phyloP scores from a whole-genome alignment of 2,888 invertebrate species.

The Temnothorax ravouxi region DNA sequence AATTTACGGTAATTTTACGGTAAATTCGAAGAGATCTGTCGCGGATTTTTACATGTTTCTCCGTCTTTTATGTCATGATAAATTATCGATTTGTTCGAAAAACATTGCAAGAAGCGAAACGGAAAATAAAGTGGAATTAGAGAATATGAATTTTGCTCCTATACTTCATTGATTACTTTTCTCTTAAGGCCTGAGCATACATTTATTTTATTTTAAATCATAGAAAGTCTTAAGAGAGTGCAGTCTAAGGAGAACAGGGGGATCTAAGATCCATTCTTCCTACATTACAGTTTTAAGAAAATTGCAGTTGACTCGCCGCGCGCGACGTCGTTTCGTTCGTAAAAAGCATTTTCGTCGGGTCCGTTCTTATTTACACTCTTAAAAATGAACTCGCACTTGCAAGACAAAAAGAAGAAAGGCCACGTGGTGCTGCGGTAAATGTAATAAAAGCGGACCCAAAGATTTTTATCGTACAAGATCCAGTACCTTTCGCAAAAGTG shows the following conservation, averaged over 20 bases:
- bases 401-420: slow-evolving; percentile 19
- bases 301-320: not conserved
- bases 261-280: slow-evolving; percentile 19
- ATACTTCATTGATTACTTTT: not conserved
- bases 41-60: not conserved
- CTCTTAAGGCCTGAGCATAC: not conserved
- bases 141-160: slow-evolving; percentile 34
- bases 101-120: not conserved
- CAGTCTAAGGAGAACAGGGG: slow-evolving; percentile 14
- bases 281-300: slow-evolving; percentile 33
- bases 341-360: slow-evolving; percentile 1
- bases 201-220: slow-evolving; percentile 10
- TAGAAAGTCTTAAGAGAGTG: slow-evolving; percentile 32
- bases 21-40: not conserved
- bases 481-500: slow-evolving; percentile 18
- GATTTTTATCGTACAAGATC: slow-evolving; percentile 16
- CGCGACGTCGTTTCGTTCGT: not conserved
- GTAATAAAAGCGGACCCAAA: slow-evolving; percentile 26
- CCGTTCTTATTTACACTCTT: slow-evolving; percentile 32
- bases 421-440: not conserved
- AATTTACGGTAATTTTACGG: not conserved
- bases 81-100: not conserved
- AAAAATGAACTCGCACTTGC: slow-evolving; percentile 7
- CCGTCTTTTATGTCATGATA: not conserved
- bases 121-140: not conserved